phyloP scores from a whole-genome alignment of 35 echinoderm and acorn worm genomes.

The Apostichopus japonicus region DNA sequence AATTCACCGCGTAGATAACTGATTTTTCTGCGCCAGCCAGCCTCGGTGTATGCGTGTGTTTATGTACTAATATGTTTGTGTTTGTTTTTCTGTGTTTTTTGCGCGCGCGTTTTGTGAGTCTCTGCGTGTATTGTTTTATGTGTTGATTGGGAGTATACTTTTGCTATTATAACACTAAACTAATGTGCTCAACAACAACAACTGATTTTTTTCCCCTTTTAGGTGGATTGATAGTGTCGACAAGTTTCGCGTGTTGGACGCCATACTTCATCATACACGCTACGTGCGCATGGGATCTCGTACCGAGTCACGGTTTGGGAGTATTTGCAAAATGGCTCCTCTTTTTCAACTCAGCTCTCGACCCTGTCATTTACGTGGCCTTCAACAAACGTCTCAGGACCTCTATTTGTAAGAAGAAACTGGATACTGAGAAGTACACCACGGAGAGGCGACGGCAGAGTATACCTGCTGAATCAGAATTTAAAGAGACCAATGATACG shows the following conservation, averaged over 20 bases:
- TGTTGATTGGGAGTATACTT: no score
- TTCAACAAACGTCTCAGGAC: constrained; percentile 26
- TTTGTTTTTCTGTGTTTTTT: no score
- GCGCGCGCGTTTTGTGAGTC: no score
- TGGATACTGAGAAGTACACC: neutral
- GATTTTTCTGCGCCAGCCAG: no score
- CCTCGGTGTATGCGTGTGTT: no score
- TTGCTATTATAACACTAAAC: no score
- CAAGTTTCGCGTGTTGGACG: constrained; percentile 26
- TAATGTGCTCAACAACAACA: no score
- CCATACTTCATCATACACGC: constrained; percentile 27
- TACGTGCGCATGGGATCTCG: constrained; percentile 21
- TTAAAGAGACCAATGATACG: neutral
- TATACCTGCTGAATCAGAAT: neutral
- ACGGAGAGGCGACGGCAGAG: neutral
- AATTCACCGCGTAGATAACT: no score
- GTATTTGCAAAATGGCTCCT: constrained; percentile 30
- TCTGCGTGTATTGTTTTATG: no score
- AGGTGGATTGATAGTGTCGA: constrained; percentile 31
- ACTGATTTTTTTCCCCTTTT: neutral
- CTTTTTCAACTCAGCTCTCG: constrained; percentile 30
- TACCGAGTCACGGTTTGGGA: constrained; percentile 16
- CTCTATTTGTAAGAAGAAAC: constrained; percentile 15
- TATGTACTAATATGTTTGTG: no score
- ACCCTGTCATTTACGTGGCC: constrained; percentile 8